Conservation (phyloP, 2,888 invertebrate genomes). For the Hirtodrosophila confusa region DNA sequence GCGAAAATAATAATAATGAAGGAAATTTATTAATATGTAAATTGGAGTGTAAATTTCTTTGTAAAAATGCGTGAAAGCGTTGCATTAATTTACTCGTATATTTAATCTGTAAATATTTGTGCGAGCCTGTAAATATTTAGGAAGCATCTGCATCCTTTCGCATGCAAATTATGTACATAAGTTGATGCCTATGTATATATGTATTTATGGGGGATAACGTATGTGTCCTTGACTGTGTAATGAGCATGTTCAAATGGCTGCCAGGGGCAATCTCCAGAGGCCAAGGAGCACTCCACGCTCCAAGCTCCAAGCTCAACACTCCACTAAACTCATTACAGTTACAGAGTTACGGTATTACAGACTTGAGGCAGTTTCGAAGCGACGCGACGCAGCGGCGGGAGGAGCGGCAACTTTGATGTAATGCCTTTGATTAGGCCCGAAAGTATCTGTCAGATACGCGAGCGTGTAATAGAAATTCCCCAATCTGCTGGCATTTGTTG, state of each 20-base stretch:
- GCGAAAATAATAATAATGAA: conserved; percentile 32
- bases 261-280: conserved; percentile 30
- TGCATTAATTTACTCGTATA: conserved; percentile 58
- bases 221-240: conserved; percentile 54
- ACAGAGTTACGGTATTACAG: conserved; percentile 1
- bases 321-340: conserved; percentile 59
- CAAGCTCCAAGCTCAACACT: conserved; percentile 1
- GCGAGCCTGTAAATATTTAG: conserved; percentile 59
- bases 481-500: neutral
- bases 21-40: conserved; percentile 70
- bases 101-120: conserved; percentile 73
- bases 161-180: conserved; percentile 45
- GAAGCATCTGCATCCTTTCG: conserved; percentile 55
- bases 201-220: conserved; percentile 30
- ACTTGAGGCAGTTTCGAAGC: conserved; percentile 12
- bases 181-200: conserved; percentile 8
- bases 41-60: conserved; percentile 62
- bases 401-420: conserved; percentile 41
- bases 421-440: conserved; percentile 50
- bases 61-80: conserved; percentile 62
- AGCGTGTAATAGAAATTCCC: conserved; percentile 38
- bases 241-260: conserved; percentile 60
- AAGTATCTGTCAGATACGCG: conserved; percentile 55
- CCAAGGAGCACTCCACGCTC: neutral
- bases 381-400: conserved; percentile 4